phyloP scores from a whole-genome alignment of 2,113 vertebrate species.

The Dipodomys stephensi region DNA sequence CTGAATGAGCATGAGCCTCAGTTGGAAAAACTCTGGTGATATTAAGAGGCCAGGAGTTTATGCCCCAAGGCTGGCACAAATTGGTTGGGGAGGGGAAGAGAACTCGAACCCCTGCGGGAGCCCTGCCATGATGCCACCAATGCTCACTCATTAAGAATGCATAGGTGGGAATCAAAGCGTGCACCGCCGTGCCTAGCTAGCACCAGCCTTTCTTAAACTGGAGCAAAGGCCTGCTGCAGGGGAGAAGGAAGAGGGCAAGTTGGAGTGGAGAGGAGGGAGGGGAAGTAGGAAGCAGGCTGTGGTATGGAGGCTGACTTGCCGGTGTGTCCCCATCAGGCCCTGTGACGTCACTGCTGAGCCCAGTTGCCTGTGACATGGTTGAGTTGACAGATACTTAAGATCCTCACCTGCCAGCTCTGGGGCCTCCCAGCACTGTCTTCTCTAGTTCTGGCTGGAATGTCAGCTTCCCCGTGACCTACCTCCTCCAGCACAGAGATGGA shows the following conservation, averaged over 20 bases:
- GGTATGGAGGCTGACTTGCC: background rate
- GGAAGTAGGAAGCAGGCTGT: background rate
- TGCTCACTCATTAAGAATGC: too few species aligned
- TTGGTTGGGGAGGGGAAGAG: too few species aligned
- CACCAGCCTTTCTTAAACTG: too few species aligned
- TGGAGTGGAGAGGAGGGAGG: too few species aligned
- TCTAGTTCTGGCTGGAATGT: background rate
- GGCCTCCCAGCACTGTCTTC: background rate
- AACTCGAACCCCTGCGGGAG: too few species aligned
- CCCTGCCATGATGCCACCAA: too few species aligned
- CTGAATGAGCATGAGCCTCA: too few species aligned
- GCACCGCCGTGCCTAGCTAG: too few species aligned
- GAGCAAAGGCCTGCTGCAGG: background rate
- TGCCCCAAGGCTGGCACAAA: too few species aligned
- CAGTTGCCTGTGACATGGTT: background rate
- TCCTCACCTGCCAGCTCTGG: accelerated
- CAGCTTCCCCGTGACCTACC: background rate
- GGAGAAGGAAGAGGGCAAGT: background rate
- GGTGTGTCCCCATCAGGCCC: background rate
- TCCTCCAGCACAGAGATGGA: background rate
- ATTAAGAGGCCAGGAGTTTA: too few species aligned
- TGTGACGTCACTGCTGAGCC: background rate
- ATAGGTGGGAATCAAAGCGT: too few species aligned
- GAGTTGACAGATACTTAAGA: background rate
- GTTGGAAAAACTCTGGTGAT: too few species aligned